phyloP scores from a whole-genome alignment of 2,797 vertebrate genomes.

The Pangasius djambal region DNA sequence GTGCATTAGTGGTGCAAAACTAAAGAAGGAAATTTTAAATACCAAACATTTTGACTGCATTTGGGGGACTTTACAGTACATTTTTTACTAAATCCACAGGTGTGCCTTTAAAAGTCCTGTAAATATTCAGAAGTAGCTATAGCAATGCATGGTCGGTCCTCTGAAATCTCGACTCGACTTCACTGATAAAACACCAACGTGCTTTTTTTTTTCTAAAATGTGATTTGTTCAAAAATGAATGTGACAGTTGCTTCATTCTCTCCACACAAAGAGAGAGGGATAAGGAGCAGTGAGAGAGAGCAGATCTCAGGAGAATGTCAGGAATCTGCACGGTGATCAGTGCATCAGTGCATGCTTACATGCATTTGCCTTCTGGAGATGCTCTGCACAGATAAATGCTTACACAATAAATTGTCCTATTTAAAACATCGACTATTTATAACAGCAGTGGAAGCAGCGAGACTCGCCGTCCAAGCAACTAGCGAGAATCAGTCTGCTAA shows the following conservation, averaged over 20 bases:
- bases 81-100: not conserved
- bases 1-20: not conserved
- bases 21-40: not conserved
- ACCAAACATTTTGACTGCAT: not conserved
- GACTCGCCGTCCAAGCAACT: not conserved
- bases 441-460: conserved; percentile 54
- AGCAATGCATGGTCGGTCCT: not conserved
- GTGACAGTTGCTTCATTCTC: not conserved
- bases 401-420: conserved; percentile 77
- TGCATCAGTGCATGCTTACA: conserved; percentile 75
- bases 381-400: conserved; percentile 75
- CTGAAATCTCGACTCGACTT: not conserved
- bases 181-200: not conserved
- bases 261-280: not conserved
- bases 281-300: conserved; percentile 53
- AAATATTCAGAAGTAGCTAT: not conserved
- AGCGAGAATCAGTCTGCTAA: not conserved
- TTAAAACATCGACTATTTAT: conserved; percentile 75
- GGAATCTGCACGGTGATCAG: conserved; percentile 71
- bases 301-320: conserved; percentile 67
- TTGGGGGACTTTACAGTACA: not conserved
- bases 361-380: conserved; percentile 74
- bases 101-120: not conserved
- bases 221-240: not conserved
- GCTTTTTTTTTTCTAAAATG: not conserved